These are phyloP conservation scores for Salvator merianae DNA, from an alignment of 2,113 vertebrate species.

Conservation along the genomic window DNA sequence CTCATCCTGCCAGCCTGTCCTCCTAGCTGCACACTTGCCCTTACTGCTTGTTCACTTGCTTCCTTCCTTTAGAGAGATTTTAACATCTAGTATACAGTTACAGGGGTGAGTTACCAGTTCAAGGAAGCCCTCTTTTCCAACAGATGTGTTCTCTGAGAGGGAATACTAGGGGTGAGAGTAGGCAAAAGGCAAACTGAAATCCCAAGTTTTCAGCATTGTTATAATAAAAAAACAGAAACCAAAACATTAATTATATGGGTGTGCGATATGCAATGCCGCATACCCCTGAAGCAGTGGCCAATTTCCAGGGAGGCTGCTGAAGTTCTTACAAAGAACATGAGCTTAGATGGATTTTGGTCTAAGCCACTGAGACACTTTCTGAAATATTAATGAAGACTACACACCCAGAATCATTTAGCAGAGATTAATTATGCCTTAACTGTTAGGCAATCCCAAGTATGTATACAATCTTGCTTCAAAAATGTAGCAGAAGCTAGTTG, in stretches of 20 bases:
- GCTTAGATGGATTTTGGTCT: not conserved
- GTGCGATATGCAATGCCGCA: too few species aligned
- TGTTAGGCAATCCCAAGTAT: not conserved
- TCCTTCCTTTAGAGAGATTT: too few species aligned
- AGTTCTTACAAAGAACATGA: not conserved
- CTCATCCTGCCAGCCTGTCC: too few species aligned
- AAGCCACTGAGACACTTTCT: not conserved
- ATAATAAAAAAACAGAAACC: too few species aligned
- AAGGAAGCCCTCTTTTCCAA: too few species aligned
- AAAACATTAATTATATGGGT: too few species aligned
- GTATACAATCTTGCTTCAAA: not conserved
- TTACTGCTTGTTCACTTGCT: too few species aligned
- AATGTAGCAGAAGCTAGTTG: not conserved
- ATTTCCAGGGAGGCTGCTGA: not conserved
- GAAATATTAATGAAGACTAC: not conserved
- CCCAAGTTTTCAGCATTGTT: too few species aligned
- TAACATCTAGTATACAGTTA: too few species aligned
- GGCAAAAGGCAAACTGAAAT: not conserved
- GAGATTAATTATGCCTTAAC: not conserved
- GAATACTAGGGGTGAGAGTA: not conserved
- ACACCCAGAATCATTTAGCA: not conserved
- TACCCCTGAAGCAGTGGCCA: not conserved
- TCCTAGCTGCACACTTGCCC: too few species aligned
- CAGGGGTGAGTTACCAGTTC: too few species aligned
- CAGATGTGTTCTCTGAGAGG: too few species aligned